Base-by-base conservation (phyloP, 2,113 vertebrate genomes). In the Mus pahari region DNA sequence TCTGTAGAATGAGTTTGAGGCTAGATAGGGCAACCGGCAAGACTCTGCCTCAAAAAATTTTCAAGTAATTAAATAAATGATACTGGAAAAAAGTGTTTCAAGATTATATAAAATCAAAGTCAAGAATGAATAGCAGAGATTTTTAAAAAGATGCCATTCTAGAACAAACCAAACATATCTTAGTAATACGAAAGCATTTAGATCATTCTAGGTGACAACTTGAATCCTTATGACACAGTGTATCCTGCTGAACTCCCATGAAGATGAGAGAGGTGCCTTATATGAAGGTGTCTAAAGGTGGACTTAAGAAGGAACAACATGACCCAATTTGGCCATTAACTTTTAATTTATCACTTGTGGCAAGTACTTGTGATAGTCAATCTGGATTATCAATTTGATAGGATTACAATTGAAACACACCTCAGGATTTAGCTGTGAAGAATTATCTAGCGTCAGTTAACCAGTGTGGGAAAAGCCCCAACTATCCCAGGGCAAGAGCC, bases 241-340 rank as follows among this genome's bases (percentile, higher is more conserved):
- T 99, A 82, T 62, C 97, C 42, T 99, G 48, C 97, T 99, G 93
- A 98, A 99, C 94, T 99, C 98, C 97, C 98, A 98, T 84, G 98
- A 99, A 58, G 99, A 99, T 36, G 98, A 98, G 0, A 91, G n/a
- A 10, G 13, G 98, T 88, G 99, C 98, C 3, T 99, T 99, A 0
- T 99, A 98, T 99, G 98, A 97, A 98, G 90, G 99, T 98, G 97
- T 98, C 99, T 97, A 99, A 99, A 98, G 98, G 99, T 0, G 98
- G 99, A 96, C 98, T 99, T 94, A 86, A 91, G 11, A 28, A 64
- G 99, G 11, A 28, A 26, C 28, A 99, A 98, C 98, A 98, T 91
- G 98, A 98, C 98, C 96, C 90, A 96, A 97, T 78, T 91, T 96
- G 94, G 62, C 17, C 92, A 62, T 33, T 96, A 92, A 95, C 97